phyloP scores from a whole-genome alignment of 2,113 vertebrate species.

The Cinclus mexicanus region DNA sequence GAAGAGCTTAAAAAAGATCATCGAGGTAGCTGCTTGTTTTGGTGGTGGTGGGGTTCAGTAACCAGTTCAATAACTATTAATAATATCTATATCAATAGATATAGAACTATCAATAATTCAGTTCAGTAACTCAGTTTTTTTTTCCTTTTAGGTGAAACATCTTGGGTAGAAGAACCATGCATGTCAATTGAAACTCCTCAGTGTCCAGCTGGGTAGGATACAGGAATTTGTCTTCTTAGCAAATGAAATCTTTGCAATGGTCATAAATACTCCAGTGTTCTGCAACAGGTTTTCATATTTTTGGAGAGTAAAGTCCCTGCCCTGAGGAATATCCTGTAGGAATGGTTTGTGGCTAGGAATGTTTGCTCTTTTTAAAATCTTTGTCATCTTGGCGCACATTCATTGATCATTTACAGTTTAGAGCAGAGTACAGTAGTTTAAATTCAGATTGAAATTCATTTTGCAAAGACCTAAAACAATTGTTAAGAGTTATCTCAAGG shows the following conservation, averaged over 20 bases:
- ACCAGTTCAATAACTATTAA: too few species aligned
- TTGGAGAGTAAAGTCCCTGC: neutral
- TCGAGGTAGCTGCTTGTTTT: neutral
- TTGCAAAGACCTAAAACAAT: neutral
- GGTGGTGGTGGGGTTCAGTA: too few species aligned
- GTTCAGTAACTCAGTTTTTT: neutral
- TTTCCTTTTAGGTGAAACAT: constrained; percentile 66
- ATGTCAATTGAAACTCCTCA: constrained; percentile 54
- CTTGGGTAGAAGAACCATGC: constrained; percentile 77
- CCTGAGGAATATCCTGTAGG: neutral
- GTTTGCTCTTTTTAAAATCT: neutral
- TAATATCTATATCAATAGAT: too few species aligned
- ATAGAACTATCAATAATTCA: too few species aligned
- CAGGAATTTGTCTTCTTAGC: neutral
- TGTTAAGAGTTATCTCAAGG: neutral
- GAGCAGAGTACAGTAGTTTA: constrained; percentile 6
- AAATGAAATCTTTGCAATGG: neutral
- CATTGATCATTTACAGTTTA: neutral
- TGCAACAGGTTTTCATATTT: neutral
- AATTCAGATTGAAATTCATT: neutral
- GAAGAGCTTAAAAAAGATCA: neutral
- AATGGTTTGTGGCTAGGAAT: neutral
- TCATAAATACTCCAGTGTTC: neutral
- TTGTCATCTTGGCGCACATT: neutral
- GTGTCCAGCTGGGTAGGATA: constrained; percentile 88